Base-by-base conservation (phyloP, 1,140 invertebrate species). In the Dendrolimus punctatus region DNA sequence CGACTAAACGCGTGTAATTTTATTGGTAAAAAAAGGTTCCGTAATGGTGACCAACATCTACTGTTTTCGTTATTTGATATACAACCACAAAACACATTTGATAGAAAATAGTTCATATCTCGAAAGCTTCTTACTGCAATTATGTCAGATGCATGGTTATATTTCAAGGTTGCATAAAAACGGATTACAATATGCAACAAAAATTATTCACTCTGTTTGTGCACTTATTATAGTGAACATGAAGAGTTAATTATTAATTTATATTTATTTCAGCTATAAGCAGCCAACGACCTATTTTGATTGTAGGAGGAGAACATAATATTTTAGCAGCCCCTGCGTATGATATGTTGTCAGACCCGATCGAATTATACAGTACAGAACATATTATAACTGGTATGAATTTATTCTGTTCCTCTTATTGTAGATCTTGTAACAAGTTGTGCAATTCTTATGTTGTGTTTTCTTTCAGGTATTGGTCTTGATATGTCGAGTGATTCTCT, bases 261-360 rank as follows among this genome's bases (percentile, higher is more conserved):
- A 51, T 44, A 39, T 56, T 44, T 39, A 51, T 50, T 80, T 78
- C 65, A 85, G 82, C 79, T 46, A 68, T 74, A 53, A 76, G 80
- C 46, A 83, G 76, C 49, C 88, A 91, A 67, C 90, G 92, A 61
- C 91, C 92, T 0, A 90, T 93, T 48, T 71, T 97, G 7, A 91
- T 97, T 51, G 82, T 95, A 5, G 93, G 92, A 10, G 88, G 92
- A 9, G 83, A 92, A 69, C 90, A 92, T 63, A 85, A 90, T 53
- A 90, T 96, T 46, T 80, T 94, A 62, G 89, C 91, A 66, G 91
- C 93, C 75, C 89, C 90, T n/a, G 87, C 92, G 5, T 87, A 94
- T 65, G 80, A 90, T 36, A 90, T 93, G 75, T 60, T 92, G 10
- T 90, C 90, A 7, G 91, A 92, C 61, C 90, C 91, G 0, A 81